Conservation (phyloP, 2,888 invertebrate genomes). For the Yponomeuta plumbellus region DNA sequence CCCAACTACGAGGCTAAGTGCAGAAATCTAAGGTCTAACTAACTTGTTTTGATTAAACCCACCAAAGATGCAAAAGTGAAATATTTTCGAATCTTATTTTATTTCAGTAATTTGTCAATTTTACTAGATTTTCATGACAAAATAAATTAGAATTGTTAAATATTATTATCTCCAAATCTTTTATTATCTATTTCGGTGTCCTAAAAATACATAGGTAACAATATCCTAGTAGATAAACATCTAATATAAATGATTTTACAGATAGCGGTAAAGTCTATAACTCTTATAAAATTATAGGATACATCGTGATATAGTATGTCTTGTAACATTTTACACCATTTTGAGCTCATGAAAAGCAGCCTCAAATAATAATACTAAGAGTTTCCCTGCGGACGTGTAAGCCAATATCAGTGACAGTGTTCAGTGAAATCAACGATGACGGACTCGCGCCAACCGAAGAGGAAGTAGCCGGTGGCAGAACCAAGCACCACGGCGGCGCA, state of each 20-base stretch:
- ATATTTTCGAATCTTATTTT: too few relatives aligned
- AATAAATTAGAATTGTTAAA: neutral
- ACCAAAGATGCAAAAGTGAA: too few relatives aligned
- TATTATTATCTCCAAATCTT: neutral
- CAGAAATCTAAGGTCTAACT: too few relatives aligned
- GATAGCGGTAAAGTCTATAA: slow-evolving; percentile 25
- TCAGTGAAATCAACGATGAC: slow-evolving; percentile 95
- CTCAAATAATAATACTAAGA: slow-evolving; percentile 11
- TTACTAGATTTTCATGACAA: too few relatives aligned
- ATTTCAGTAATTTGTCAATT: too few relatives aligned
- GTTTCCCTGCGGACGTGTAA: neutral
- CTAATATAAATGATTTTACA: slow-evolving; percentile 9
- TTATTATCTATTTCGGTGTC: neutral
- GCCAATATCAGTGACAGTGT: slow-evolving; percentile 88
- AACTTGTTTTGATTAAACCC: too few relatives aligned
- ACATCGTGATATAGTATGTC: slow-evolving; percentile 27
- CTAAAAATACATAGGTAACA: slow-evolving; percentile 5
- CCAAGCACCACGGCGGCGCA: slow-evolving; percentile 93
- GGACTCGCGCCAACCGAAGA: slow-evolving; percentile 97
- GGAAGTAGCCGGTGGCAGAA: slow-evolving; percentile 93
- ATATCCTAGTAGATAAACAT: slow-evolving; percentile 1
- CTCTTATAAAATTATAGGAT: slow-evolving; percentile 59
- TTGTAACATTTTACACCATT: slow-evolving; percentile 36
- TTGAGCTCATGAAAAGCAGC: slow-evolving; percentile 37
- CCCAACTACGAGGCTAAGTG: too few relatives aligned